These are phyloP conservation scores for Papilio demoleus DNA, from an alignment of 2,888 invertebrate species.

Conservation along the genomic window DNA sequence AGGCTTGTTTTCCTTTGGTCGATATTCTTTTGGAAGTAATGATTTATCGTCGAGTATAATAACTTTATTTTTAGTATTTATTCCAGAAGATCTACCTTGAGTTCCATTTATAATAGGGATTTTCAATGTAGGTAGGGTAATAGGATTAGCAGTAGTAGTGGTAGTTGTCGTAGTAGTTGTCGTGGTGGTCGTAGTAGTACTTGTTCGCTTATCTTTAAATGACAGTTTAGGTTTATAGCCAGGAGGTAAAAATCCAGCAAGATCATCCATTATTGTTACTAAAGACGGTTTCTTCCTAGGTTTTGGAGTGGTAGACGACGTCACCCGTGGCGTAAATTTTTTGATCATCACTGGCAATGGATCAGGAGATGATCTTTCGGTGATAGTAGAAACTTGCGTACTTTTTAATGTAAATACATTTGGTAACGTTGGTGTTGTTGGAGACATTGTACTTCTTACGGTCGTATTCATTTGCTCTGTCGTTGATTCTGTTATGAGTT, in stretches of 20 bases:
- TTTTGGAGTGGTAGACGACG: constrained; percentile 73
- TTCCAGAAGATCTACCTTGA: constrained; percentile 79
- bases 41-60: constrained; percentile 81
- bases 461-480: constrained; percentile 62
- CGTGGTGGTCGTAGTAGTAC: constrained; percentile 64
- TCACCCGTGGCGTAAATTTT: constrained; percentile 84
- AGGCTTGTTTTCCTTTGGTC: constrained; percentile 68
- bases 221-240: constrained; percentile 84
- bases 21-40: constrained; percentile 82
- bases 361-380: constrained; percentile 82
- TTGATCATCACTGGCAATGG: constrained; percentile 86
- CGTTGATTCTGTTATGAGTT: constrained; percentile 84
- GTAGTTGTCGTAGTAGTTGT: constrained; percentile 54
- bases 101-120: constrained; percentile 66
- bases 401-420: constrained; percentile 81
- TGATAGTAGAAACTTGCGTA: constrained; percentile 73
- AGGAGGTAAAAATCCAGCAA: constrained; percentile 84
- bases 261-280: constrained; percentile 84
- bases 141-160: constrained; percentile 46
- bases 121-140: constrained; percentile 49
- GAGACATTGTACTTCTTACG: constrained; percentile 60
- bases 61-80: constrained; percentile 84
- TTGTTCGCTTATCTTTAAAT: constrained; percentile 81
- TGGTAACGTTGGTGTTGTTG: constrained; percentile 62
- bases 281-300: constrained; percentile 73